Evolutionary conservation across 2,797 vertebrate species (phyloP).

Genomic region (Anabacerthia variegaticeps): DNA sequence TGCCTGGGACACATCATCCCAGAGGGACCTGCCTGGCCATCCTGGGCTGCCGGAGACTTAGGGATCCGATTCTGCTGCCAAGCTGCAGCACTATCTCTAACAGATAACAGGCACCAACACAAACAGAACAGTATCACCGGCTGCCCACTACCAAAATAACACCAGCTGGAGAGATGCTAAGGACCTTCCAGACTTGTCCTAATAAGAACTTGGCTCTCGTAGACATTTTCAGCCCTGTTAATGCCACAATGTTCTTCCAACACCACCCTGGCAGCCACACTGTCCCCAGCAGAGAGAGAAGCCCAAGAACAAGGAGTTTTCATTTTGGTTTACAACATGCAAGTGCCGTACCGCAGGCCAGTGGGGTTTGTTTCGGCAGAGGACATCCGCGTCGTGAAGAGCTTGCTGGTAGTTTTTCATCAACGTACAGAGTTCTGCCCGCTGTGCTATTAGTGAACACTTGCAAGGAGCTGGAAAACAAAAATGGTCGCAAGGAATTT

Average conservation of each 20-base stretch:
- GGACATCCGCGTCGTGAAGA: constrained; percentile 77
- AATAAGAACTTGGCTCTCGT: not conserved
- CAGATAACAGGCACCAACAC: not conserved
- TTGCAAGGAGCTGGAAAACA: constrained; percentile 73
- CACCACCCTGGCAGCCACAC: not conserved
- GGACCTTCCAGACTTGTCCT: not conserved
- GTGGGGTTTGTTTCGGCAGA: constrained; percentile 83
- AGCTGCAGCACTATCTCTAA: not conserved
- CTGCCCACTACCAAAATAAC: not conserved
- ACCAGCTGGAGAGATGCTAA: not conserved
- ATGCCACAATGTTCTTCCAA: fast-evolving
- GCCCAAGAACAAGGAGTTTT: not conserved
- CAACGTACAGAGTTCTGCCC: constrained; percentile 83
- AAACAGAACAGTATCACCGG: not conserved
- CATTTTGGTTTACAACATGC: not conserved
- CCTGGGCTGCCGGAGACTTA: fast-evolving
- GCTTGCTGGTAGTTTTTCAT: constrained; percentile 87
- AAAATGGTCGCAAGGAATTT: not conserved
- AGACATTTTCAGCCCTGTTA: not conserved
- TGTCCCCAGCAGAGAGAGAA: not conserved
- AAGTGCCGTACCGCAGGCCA: constrained; percentile 81
- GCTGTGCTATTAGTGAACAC: constrained; percentile 71
- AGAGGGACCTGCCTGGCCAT: not conserved
- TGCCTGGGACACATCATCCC: not conserved
- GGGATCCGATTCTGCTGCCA: not conserved